Conservation (phyloP, 2,797 vertebrate species). For the Lacerta viridis region DNA sequence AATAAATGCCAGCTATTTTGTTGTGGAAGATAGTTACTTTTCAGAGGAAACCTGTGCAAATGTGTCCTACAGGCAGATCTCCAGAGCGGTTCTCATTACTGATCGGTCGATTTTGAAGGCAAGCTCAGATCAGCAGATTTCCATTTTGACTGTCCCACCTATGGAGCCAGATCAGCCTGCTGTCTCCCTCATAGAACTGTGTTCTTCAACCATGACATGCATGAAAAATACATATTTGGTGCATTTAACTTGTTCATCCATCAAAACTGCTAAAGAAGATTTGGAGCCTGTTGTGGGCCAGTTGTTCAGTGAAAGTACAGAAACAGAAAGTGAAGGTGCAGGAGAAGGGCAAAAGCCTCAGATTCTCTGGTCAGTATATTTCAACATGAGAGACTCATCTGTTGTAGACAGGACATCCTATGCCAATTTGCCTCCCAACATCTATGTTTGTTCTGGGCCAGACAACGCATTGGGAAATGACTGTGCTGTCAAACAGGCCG, state of each 20-base stretch:
- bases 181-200: constrained; percentile 88
- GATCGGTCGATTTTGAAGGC: constrained; percentile 80
- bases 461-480: constrained; percentile 88
- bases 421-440: constrained; percentile 85
- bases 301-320: too few species aligned
- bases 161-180: constrained; percentile 73
- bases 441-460: constrained; percentile 89
- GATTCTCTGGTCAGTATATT: constrained; percentile 92
- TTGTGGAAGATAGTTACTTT: constrained; percentile 89
- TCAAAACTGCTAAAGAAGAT: too few species aligned
- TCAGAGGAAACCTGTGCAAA: constrained; percentile 71
- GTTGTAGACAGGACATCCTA: constrained; percentile 79
- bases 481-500: constrained; percentile 88
- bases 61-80: constrained; percentile 83
- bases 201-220: constrained; percentile 93
- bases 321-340: constrained; percentile 61
- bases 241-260: too few species aligned
- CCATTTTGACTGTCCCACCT: constrained; percentile 89
- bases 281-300: too few species aligned
- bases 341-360: constrained; percentile 78
- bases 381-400: constrained; percentile 92
- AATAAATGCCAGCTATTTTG: constrained; percentile 90
- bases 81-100: constrained; percentile 84
- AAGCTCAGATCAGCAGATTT: constrained; percentile 87
- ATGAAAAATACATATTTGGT: constrained; percentile 85